Evolutionary conservation across 2,888 invertebrate species (phyloP).

Genomic region (Drosophila parthenogenetica): DNA sequence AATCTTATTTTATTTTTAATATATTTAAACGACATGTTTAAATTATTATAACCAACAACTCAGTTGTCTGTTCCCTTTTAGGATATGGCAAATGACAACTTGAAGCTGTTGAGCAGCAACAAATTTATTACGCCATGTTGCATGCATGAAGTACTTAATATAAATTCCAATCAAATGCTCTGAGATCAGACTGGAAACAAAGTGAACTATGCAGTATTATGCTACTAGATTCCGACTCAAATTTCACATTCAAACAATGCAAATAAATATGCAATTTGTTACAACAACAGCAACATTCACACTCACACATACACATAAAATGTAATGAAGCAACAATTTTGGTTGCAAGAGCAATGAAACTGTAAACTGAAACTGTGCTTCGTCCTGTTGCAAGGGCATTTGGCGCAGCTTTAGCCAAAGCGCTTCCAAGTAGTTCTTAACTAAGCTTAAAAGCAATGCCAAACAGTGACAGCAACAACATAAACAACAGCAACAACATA

Average conservation of each 20-base stretch:
- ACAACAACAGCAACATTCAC: conserved; percentile 12
- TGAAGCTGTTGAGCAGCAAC: conserved; percentile 31
- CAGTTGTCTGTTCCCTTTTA: not conserved
- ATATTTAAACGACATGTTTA: too few species aligned
- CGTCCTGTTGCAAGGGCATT: conserved; percentile 54
- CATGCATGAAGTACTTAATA: conserved; percentile 55
- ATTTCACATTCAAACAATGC: conserved; percentile 42
- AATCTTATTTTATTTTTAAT: too few species aligned
- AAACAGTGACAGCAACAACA: conserved; percentile 39
- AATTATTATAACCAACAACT: too few species aligned
- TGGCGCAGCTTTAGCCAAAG: conserved; percentile 66
- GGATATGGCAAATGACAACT: not conserved
- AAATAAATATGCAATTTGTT: conserved; percentile 74
- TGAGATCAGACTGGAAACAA: conserved; percentile 21
- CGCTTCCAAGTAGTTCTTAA: conserved; percentile 72
- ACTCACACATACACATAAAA: conserved; percentile 41
- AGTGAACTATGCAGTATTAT: conserved; percentile 32
- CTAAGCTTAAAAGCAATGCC: conserved; percentile 75
- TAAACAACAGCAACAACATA: conserved; percentile 18
- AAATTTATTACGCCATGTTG: conserved; percentile 49
- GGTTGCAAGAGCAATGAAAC: conserved; percentile 35
- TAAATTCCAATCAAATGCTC: conserved; percentile 55
- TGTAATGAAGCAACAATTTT: conserved; percentile 71
- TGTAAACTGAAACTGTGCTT: conserved; percentile 12
- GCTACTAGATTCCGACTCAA: conserved; percentile 45